Percentiles rank a stretch among this genome's conserved stretches.
phyloP scores from a whole-genome alignment of 2,113 vertebrate species.

The Rhea americana region DNA sequence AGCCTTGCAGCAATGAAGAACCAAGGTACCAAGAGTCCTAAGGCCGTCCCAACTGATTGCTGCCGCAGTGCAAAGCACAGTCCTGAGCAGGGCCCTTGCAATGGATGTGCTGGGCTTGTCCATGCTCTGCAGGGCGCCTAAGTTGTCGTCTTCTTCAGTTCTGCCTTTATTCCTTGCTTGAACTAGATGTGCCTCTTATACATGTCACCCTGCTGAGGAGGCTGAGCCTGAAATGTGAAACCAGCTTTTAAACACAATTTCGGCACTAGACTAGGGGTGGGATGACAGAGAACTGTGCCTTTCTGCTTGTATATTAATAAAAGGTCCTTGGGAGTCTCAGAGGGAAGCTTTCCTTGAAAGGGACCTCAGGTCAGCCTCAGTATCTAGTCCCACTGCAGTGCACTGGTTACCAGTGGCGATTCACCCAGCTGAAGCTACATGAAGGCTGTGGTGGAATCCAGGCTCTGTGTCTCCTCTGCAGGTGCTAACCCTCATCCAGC shows the following conservation, averaged over 20 bases:
- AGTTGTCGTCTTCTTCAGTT: too few relatives aligned
- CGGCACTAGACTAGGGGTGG: not conserved
- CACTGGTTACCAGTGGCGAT: not conserved
- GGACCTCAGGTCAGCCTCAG: not conserved
- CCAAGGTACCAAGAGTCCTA: not conserved
- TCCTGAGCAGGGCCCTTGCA: not conserved
- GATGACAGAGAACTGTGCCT: not conserved
- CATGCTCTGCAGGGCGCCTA: not conserved
- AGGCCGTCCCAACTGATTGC: not conserved
- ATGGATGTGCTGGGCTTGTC: not conserved
- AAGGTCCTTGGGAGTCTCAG: too few relatives aligned
- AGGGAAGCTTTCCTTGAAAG: not conserved
- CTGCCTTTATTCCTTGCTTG: not conserved
- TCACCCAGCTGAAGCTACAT: not conserved
- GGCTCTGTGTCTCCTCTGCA: not conserved
- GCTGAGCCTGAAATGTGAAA: accelerated
- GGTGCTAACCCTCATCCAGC: not conserved
- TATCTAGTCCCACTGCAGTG: not conserved
- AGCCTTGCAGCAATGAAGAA: not conserved
- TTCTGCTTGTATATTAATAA: not conserved
- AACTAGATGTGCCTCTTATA: not conserved
- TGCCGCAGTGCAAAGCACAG: accelerated
- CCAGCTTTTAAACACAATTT: not conserved
- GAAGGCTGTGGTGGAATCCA: not conserved
- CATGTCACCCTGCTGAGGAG: too few relatives aligned